Conservation (phyloP, 1,140 invertebrate genomes). For the Homarus americanus region DNA sequence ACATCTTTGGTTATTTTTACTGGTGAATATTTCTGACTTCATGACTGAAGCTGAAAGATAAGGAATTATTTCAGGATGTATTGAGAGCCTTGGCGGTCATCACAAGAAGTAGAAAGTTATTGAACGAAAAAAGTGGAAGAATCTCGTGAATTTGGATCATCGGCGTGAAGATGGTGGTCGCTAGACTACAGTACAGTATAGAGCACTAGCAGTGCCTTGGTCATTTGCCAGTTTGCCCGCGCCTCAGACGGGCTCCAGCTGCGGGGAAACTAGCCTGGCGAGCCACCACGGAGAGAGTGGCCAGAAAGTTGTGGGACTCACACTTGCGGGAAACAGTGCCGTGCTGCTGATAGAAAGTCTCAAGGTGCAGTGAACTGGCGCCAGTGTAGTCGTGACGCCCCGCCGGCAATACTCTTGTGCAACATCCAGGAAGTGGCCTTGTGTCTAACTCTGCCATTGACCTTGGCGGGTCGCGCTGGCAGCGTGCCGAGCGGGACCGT, state of each 20-base stretch:
- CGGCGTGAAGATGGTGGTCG: constrained; percentile 50
- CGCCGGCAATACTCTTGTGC: constrained; percentile 18
- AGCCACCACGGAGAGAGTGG: constrained; percentile 40
- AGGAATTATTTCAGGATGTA: no score
- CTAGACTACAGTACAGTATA: constrained; percentile 47
- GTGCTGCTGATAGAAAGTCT: constrained; percentile 41
- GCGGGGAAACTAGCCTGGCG: constrained; percentile 27
- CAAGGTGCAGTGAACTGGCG: constrained; percentile 45
- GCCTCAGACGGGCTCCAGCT: not conserved
- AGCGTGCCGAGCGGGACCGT: constrained; percentile 30
- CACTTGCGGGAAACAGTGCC: constrained; percentile 3
- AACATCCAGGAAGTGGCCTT: constrained; percentile 56
- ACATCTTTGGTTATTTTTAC: no score
- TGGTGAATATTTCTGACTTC: no score
- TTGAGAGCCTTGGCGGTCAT: not conserved
- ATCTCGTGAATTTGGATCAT: constrained; percentile 50
- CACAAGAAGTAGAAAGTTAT: not conserved
- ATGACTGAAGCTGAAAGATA: not conserved
- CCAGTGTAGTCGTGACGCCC: constrained; percentile 39
- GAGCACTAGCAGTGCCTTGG: constrained; percentile 43
- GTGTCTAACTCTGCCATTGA: constrained; percentile 51
- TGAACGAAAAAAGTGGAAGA: not conserved
- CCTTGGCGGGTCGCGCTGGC: constrained; percentile 53
- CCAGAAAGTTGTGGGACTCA: constrained; percentile 15
- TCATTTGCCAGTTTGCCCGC: constrained; percentile 45